phyloP scores from a whole-genome alignment of 2,888 invertebrate species.

The Drosophila ustulata region DNA sequence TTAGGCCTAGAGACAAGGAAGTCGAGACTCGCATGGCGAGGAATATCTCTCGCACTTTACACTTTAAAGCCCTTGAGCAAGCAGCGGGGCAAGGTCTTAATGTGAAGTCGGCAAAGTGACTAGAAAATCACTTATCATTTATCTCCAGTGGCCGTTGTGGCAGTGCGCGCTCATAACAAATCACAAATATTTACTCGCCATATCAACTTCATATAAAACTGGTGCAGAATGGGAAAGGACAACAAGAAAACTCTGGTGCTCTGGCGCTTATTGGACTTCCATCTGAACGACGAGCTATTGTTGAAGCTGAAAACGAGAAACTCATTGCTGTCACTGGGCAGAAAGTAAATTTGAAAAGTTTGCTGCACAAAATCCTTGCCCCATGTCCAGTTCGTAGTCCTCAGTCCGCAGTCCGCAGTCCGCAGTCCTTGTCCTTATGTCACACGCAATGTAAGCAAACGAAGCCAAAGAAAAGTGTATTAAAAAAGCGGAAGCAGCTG shows the following conservation, averaged over 20 bases:
- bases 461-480: conserved; percentile 69
- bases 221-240: not conserved
- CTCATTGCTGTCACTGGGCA: conserved; percentile 76
- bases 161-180: conserved; percentile 69
- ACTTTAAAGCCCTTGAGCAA: no score
- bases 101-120: conserved; percentile 48
- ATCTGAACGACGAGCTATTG: conserved; percentile 52
- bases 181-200: conserved; percentile 79
- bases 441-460: conserved; percentile 68
- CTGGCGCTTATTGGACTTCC: conserved; percentile 72
- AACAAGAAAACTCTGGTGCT: conserved; percentile 17
- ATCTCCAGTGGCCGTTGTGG: conserved; percentile 47
- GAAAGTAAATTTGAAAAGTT: conserved; percentile 82
- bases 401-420: not conserved
- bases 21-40: not conserved
- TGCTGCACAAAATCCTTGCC: conserved; percentile 66
- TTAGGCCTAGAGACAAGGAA: conserved; percentile 5
- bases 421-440: conserved; percentile 36
- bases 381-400: conserved; percentile 17
- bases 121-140: conserved; percentile 77
- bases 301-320: conserved; percentile 69
- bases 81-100: not conserved
- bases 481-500: conserved; percentile 81
- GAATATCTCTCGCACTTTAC: not conserved
- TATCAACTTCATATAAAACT: conserved; percentile 76